Conservation (phyloP, 2,888 invertebrate species). For the Dromius quadrimaculatus region DNA sequence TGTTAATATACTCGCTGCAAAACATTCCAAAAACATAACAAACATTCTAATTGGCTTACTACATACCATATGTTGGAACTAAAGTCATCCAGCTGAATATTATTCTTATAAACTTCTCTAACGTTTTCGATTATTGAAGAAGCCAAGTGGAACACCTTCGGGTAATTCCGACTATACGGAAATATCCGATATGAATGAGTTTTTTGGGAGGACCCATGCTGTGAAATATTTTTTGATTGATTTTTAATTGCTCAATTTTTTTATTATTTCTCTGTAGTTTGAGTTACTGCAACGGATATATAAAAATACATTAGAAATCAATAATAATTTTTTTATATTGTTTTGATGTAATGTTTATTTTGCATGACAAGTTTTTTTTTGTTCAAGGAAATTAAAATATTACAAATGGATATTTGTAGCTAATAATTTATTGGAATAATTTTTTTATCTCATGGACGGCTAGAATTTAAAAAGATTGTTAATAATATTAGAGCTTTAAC, state of each 20-base stretch:
- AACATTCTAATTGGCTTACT: constrained; percentile 31
- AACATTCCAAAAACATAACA: constrained; percentile 29
- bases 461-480: too few species aligned
- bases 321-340: neutral
- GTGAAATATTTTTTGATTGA: constrained; percentile 16
- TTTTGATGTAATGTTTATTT: constrained; percentile 6
- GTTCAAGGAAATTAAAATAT: constrained; percentile 8
- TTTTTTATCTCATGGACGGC: too few species aligned
- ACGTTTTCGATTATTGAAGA: neutral
- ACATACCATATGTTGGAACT: constrained; percentile 16
- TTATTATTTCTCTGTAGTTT: neutral
- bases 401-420: neutral
- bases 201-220: constrained; percentile 30
- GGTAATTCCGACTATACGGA: constrained; percentile 27
- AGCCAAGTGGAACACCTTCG: constrained; percentile 9
- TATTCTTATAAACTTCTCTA: neutral
- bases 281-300: constrained; percentile 9
- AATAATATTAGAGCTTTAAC: too few species aligned
- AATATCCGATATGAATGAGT: constrained; percentile 13
- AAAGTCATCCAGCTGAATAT: neutral
- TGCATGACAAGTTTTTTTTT: constrained; percentile 6
- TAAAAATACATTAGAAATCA: constrained; percentile 13
- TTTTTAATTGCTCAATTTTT: constrained; percentile 4
- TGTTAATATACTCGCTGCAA: neutral
- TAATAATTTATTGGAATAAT: neutral